These are phyloP conservation scores for Agrochola macilenta DNA, from an alignment of 2,888 invertebrate genomes.

Conservation along the genomic window DNA sequence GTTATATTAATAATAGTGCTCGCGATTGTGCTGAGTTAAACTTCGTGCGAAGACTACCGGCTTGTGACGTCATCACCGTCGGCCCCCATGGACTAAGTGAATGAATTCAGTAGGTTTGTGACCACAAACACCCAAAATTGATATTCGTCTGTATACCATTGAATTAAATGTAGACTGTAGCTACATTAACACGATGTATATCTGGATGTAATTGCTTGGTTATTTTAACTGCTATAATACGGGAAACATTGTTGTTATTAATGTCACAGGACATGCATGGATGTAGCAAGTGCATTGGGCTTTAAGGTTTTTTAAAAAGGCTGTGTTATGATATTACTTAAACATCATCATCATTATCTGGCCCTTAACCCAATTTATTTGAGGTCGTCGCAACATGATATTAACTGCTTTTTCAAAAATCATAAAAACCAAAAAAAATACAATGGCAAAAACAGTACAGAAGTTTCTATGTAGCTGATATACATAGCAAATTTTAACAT, in stretches of 20 bases:
- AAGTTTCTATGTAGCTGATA: conserved; percentile 1
- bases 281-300: conserved; percentile 61
- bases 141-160: conserved; percentile 72
- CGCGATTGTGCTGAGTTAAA: conserved; percentile 82
- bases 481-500: background rate
- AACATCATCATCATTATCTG: background rate
- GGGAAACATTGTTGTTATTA: conserved; percentile 50
- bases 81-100: conserved; percentile 62
- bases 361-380: background rate
- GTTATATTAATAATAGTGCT: conserved; percentile 94
- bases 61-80: conserved; percentile 71
- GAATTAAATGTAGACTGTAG: conserved; percentile 51
- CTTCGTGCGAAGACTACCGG: conserved; percentile 67
- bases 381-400: background rate
- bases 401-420: background rate
- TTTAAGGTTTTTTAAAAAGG: conserved; percentile 60
- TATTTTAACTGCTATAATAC: conserved; percentile 53
- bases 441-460: background rate
- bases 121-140: conserved; percentile 68
- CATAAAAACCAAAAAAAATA: background rate
- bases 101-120: conserved; percentile 69
- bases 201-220: conserved; percentile 61
- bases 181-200: conserved; percentile 58
- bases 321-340: conserved; percentile 65
- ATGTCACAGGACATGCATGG: conserved; percentile 58